phyloP scores from a whole-genome alignment of 92 coral and sea anemone species.

The Porites evermanni region DNA sequence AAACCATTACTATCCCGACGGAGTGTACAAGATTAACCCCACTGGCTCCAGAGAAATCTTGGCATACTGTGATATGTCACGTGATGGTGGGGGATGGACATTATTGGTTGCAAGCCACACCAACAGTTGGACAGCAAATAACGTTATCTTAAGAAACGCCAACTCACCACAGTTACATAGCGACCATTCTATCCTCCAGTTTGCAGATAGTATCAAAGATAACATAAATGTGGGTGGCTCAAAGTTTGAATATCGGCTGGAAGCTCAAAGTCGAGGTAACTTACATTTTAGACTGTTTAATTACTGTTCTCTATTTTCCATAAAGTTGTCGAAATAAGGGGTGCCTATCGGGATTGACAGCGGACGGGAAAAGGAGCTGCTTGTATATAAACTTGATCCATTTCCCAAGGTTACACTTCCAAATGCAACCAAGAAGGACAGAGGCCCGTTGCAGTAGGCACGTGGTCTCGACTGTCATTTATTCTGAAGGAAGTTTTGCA shows the following conservation, averaged over 20 bases:
- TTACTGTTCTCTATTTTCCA: no score
- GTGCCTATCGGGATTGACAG: no score
- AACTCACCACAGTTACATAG: constrained; percentile 50
- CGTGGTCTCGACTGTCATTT: no score
- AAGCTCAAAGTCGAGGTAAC: constrained; percentile 80
- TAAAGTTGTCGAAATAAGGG: no score
- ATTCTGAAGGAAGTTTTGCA: no score
- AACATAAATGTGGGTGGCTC: constrained; percentile 59
- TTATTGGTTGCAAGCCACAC: constrained; percentile 84
- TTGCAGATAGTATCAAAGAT: constrained; percentile 78
- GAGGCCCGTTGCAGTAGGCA: no score
- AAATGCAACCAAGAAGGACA: no score
- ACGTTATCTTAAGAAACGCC: constrained; percentile 59
- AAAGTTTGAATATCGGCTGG: constrained; percentile 78
- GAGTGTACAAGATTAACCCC: constrained; percentile 77
- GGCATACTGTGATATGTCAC: constrained; percentile 87
- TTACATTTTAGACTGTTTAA: neutral
- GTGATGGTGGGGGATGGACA: constrained; percentile 94
- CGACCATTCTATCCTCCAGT: constrained; percentile 72
- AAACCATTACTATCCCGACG: constrained; percentile 62
- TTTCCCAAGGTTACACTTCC: no score
- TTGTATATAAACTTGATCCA: no score
- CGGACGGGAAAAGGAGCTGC: no score
- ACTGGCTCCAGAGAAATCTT: constrained; percentile 57
- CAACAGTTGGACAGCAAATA: constrained; percentile 67